phyloP scores from a whole-genome alignment of 2,113 vertebrate genomes.

The Astur gentilis region DNA sequence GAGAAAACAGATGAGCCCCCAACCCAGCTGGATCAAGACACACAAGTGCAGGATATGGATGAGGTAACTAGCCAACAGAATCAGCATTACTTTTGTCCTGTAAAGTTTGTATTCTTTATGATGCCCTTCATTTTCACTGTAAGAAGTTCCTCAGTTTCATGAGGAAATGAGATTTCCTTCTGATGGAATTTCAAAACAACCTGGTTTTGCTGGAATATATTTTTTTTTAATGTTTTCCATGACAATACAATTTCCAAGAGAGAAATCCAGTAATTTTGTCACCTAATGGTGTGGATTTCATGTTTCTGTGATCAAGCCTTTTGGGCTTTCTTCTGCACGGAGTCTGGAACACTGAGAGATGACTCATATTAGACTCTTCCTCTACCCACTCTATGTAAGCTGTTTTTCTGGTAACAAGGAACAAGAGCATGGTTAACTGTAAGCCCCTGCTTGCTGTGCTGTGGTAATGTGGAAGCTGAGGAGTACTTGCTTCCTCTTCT shows the following conservation, averaged over 20 bases:
- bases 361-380: constrained; percentile 20
- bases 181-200: not conserved
- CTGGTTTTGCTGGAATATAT: not conserved
- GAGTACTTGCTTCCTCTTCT: constrained; percentile 14
- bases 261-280: not conserved
- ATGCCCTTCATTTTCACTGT: not conserved
- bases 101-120: not conserved
- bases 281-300: not conserved
- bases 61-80: constrained; percentile 75
- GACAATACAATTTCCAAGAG: not conserved
- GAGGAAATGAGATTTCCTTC: not conserved
- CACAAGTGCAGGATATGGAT: constrained; percentile 98
- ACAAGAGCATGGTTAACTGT: not conserved
- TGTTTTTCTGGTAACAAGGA: not conserved
- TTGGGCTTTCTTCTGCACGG: not conserved
- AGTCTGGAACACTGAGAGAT: not conserved
- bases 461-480: constrained; percentile 23
- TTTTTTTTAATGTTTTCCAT: not conserved
- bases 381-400: not conserved
- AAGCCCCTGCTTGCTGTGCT: not conserved
- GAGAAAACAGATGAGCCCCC: constrained; percentile 77
- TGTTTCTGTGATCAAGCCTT: not conserved
- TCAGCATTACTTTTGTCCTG: not conserved
- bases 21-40: constrained; percentile 92
- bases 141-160: not conserved